phyloP scores from a whole-genome alignment of 2,113 vertebrate genomes.

The Rhinichthys klamathensis region DNA sequence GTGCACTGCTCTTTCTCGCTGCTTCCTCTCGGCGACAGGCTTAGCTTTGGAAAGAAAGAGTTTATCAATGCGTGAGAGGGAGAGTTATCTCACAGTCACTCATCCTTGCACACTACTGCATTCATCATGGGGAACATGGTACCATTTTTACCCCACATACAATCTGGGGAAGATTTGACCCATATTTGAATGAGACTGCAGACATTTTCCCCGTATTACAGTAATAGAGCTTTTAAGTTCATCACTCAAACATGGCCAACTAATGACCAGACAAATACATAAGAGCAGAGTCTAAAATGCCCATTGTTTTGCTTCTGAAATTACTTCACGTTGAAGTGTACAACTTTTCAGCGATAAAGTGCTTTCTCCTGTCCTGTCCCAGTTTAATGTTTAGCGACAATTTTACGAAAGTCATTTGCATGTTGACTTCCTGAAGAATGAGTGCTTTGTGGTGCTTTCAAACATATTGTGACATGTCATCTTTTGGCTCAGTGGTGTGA shows the following conservation, averaged over 20 bases:
- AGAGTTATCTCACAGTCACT: not conserved
- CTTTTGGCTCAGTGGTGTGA: not conserved
- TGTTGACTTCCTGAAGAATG: not conserved
- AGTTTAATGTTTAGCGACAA: not conserved
- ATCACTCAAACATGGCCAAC: not conserved
- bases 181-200: not conserved
- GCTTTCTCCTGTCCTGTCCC: not conserved
- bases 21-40: constrained; percentile 62
- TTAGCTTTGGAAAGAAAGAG: constrained; percentile 41
- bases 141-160: not conserved
- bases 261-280: not conserved
- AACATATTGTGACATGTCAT: not conserved
- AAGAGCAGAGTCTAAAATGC: not conserved
- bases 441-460: no score
- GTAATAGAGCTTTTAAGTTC: not conserved
- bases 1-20: constrained; percentile 25
- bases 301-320: not conserved
- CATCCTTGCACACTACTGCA: not conserved
- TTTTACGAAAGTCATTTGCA: not conserved
- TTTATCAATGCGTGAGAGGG: constrained; percentile 9
- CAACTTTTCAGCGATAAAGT: not conserved
- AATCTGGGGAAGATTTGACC: not conserved
- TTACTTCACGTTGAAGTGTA: not conserved
- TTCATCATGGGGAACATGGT: not conserved
- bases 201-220: not conserved